phyloP scores from a whole-genome alignment of 2,113 vertebrate genomes.

The Furnarius figulus region DNA sequence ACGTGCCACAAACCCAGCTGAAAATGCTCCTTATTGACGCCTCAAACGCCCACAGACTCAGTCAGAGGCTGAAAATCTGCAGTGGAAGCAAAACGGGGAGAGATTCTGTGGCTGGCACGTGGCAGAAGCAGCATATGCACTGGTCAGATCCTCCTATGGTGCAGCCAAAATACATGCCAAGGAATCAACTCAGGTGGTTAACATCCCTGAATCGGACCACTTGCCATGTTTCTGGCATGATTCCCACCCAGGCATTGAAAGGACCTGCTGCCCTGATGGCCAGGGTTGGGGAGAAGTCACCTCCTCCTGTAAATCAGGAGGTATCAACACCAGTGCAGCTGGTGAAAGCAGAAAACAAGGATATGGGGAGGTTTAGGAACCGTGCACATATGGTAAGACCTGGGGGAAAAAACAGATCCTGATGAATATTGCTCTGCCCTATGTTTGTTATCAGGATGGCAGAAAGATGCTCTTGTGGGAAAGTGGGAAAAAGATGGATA shows the following conservation, averaged over 20 bases:
- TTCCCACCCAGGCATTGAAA: background rate
- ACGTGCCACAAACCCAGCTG: background rate
- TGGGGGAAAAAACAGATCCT: background rate
- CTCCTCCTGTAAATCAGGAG: background rate
- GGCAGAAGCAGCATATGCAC: background rate
- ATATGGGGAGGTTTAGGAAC: background rate
- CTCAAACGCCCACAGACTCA: background rate
- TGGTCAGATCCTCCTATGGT: background rate
- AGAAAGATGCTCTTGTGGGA: background rate
- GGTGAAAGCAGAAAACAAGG: background rate
- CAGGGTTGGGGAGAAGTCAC: background rate
- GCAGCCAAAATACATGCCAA: background rate
- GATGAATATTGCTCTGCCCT: background rate
- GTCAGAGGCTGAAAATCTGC: background rate
- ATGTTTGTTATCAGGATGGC: background rate
- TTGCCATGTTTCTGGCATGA: background rate
- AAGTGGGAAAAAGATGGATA: background rate
- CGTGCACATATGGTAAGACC: background rate
- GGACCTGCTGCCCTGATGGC: background rate
- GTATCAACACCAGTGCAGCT: rapidly evolving
- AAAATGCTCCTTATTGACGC: background rate
- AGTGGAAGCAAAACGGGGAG: background rate
- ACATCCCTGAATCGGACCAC: background rate
- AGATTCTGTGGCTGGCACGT: background rate
- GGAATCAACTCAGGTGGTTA: background rate